Base-by-base conservation (phyloP, 2,113 vertebrate genomes). In the Cariama cristata region DNA sequence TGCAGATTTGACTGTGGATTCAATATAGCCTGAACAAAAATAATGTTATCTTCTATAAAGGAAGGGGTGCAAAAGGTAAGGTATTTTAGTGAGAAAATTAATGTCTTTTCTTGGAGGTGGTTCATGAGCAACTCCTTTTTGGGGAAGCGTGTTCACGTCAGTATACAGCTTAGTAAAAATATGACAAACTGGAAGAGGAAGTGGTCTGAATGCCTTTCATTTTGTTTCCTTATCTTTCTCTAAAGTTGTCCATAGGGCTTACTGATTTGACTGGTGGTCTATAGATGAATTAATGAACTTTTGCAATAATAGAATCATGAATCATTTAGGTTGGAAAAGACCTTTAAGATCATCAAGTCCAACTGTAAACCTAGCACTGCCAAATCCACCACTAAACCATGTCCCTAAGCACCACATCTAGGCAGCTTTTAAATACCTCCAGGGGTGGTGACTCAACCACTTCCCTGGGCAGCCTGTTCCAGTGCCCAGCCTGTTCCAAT, bases 111-210 rank as follows among this genome's bases (percentile, higher is more conserved):
- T 74, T 87, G 53, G n/a, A 95, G 56, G 68, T 67, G 64, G 60
- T 40, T 81, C 2, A 1, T 60, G 59, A 89, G 27, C 15, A 55
- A 77, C 55, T 81, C 26, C 20, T 58, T 88, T 69, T 40, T 49
- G 75, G 45, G 45, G 59, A 90, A 94, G 28, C 0, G 0, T 50
- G 64, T 63, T 91, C 52, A 12, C 47, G 68, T 87, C 76, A 67
- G 55, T 47, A 15, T 55, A 14, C 7, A 83, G 64, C 84, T 87
- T 63, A 33, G 52, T 58, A 81, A 63, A 88, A 88, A 15, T 71
- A 27, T 87, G 89, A 94, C 47, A 44, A 91, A 84, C 60, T 81
- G 35, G 89, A 95, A 94, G 93, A 95, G 91, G 93, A 96, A 93
- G 91, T 89, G 60, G 56, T 87, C 77, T 81, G n/a, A 84, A 89